Evolutionary conservation across 2,888 invertebrate species (phyloP), one percentile per base, ranked within the genome.

Genomic region (Poecilus cupreus): DNA sequence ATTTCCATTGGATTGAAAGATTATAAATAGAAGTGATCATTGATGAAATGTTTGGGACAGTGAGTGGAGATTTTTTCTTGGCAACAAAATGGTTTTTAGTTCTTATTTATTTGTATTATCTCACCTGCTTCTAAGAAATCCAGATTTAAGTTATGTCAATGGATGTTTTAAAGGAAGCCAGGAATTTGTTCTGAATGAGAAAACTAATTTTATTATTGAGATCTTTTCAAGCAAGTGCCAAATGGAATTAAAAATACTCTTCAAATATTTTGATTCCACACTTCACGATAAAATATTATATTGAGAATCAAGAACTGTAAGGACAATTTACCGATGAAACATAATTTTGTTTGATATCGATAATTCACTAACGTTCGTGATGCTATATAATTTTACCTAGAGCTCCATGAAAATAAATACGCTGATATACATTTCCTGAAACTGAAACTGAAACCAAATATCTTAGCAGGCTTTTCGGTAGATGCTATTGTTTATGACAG

Each of bases 71-170:
- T 68, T 37, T 68, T 68, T 68, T 68, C 64, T 68, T 68, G 64
- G 64, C 64, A 68, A 2, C 18, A 18, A 68, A 32, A 8, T 37
- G 13, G 64, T 37, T 37, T 60, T 68, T 37, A 37, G 64, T 18
- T 37, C 64, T 68, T 68, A 68, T 68, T 68, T 68, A 68, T 68
- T 68, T 68, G 64, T 68, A n/a, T 68, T 68, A 68, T 37, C 37
- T 37, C 37, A 68, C 64, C 64, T 68, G 64, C 37, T 32, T 68
- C 64, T 68, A 5, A 60, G 60, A 60, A 60, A 60, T 60, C 26
- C 60, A 60, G 13, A 60, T 68, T 68, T 68, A 37, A 60, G 32
- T 18, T 68, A 68, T 68, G 64, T 68, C 64, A 68, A 68, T 68
- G 64, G 64, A 68, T 13, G 16, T 46, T 46, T 4, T 46, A 13